Conservation (phyloP, 2,113 vertebrate species). For the Lipotes vexillifer region DNA sequence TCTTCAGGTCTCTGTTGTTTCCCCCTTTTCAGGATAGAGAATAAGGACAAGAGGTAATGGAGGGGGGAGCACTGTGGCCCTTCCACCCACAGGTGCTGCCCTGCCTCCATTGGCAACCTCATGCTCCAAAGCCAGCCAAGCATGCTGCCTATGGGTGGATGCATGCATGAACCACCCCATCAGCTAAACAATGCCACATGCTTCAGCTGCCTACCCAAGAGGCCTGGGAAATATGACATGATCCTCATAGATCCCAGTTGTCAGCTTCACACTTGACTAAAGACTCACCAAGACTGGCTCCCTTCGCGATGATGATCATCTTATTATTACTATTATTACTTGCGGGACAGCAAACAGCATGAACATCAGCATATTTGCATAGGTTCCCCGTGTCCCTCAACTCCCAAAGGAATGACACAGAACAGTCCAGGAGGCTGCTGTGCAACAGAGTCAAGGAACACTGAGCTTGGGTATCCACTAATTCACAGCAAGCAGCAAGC, state of each 20-base stretch:
- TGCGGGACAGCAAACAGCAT: neutral
- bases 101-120: neutral
- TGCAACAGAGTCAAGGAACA: neutral
- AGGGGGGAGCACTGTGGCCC: neutral
- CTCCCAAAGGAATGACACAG: neutral
- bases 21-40: neutral
- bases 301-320: neutral
- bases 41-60: neutral
- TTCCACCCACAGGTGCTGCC: neutral
- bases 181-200: neutral
- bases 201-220: neutral
- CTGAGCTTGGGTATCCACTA: neutral
- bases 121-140: neutral
- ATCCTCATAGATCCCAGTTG: neutral
- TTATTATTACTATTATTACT: neutral
- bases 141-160: neutral
- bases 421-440: neutral
- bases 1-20: neutral
- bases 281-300: neutral
- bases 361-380: neutral
- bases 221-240: neutral
- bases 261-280: neutral
- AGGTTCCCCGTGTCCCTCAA: neutral
- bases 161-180: neutral
- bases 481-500: neutral